Evolutionary conservation across 2,888 invertebrate species (phyloP), one percentile per base, ranked within the genome.

Genomic region (Pandemis cinnamomeana): DNA sequence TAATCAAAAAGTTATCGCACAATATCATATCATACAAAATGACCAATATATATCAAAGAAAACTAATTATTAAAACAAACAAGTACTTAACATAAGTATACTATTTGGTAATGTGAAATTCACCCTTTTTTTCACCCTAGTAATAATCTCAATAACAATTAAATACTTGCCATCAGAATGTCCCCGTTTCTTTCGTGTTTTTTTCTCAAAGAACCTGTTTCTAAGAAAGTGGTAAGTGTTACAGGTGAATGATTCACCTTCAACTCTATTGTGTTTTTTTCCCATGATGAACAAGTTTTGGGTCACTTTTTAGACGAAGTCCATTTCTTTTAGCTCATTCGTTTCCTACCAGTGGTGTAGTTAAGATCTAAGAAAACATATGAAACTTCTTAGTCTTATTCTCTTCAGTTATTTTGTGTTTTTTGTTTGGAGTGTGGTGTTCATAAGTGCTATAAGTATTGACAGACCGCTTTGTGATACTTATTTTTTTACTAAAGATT

Each of bases 201-300:
- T 63, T 69, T 70, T 46, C 27, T 48, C 64, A 48, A 53, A 6
- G 60, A 73, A 73, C 73, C 60, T 69, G 73, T 64, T 58, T 41
- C 5, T 42, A 69, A 70, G 58, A 53, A 53, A 51, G 44, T 36
- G 27, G 27, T 36, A 36, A 36, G 27, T 36, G 27, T 2, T 58
- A 20, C 73, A 73, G 69, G 73, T 73, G 73, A 66, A 73, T 60
- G 53, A 42, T 42, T 7, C 53, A 58, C 58, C 58, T 58, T 58
- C 11, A 10, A 27, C 58, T 15, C 42, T 55, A 66, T 74, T 74
- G 71, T 74, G 20, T 42, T 74, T 71, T 74, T 71, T 74, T 67
- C 74, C 70, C 67, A 74, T 55, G 55, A n/a, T 10, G 53, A 74
- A 74, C 74, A 7, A 5, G 74, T 74, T 74, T 72, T 60, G 36